Conservation (phyloP, 2,888 invertebrate species). For the Cheilosia vernalis region DNA sequence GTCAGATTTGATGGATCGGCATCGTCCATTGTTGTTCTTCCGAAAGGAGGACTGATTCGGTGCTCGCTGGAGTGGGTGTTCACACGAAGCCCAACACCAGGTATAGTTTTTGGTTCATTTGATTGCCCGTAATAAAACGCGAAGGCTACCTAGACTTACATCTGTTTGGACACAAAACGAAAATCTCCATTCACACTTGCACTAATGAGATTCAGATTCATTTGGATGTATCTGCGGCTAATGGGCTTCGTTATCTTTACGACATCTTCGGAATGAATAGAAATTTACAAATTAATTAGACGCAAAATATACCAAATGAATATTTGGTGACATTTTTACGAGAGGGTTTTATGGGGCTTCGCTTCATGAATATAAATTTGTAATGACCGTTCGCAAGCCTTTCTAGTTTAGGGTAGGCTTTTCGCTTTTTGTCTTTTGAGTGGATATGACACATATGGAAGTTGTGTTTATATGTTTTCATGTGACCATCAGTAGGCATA, state of each 20-base stretch:
- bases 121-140: slow-evolving; percentile 40
- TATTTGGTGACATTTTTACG: slow-evolving; percentile 37
- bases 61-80: slow-evolving; percentile 23
- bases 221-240: slow-evolving; percentile 34
- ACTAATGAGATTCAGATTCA: slow-evolving; percentile 36
- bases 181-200: slow-evolving; percentile 30
- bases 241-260: slow-evolving; percentile 57
- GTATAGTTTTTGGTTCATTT: slow-evolving; percentile 43
- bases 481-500: background rate
- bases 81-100: slow-evolving; percentile 22
- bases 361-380: background rate
- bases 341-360: slow-evolving; percentile 26
- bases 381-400: too few species aligned
- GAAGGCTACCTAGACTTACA: slow-evolving; percentile 9
- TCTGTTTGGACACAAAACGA: background rate
- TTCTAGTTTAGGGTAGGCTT: too few species aligned
- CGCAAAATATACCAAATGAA: slow-evolving; percentile 14
- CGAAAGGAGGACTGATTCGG: slow-evolving; percentile 49
- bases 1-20: slow-evolving; percentile 64
- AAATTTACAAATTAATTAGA: slow-evolving; percentile 54
- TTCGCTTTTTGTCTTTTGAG: too few species aligned
- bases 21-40: slow-evolving; percentile 47
- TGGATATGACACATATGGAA: too few species aligned
- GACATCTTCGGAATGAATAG: slow-evolving; percentile 49
- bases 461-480: background rate